phyloP scores from a whole-genome alignment of 2,797 vertebrate species.

The Oreortyx pictus region DNA sequence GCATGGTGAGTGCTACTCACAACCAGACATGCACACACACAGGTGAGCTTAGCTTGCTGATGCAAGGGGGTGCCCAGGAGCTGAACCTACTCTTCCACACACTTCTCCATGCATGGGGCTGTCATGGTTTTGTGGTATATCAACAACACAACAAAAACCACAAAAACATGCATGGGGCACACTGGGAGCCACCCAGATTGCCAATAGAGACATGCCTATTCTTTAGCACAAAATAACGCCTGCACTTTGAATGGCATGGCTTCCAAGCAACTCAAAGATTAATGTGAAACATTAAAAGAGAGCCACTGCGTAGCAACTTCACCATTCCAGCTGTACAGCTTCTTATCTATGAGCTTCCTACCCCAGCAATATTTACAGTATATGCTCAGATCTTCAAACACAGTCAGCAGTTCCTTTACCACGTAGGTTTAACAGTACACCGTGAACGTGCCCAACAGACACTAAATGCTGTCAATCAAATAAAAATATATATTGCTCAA shows the following conservation, averaged over 20 bases:
- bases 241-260: neutral
- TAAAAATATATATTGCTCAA: neutral
- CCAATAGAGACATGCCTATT: fast-evolving
- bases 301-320: neutral
- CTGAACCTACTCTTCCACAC: neutral
- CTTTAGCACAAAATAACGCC: neutral
- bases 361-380: neutral
- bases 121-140: no score
- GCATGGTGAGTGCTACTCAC: fast-evolving
- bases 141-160: no score
- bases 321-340: neutral
- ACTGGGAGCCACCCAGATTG: neutral
- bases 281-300: neutral
- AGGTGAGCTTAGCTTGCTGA: fast-evolving
- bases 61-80: fast-evolving
- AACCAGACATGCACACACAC: fast-evolving
- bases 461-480: neutral
- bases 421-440: neutral
- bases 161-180: no score
- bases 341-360: neutral
- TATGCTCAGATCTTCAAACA: neutral
- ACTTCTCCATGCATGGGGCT: neutral
- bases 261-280: neutral
- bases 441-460: neutral
- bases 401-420: neutral